A percentile compares a stretch with the other conserved stretches of the same genome.
phyloP scores from a whole-genome alignment of 2,888 invertebrate genomes.

The Esperia sulphurella region DNA sequence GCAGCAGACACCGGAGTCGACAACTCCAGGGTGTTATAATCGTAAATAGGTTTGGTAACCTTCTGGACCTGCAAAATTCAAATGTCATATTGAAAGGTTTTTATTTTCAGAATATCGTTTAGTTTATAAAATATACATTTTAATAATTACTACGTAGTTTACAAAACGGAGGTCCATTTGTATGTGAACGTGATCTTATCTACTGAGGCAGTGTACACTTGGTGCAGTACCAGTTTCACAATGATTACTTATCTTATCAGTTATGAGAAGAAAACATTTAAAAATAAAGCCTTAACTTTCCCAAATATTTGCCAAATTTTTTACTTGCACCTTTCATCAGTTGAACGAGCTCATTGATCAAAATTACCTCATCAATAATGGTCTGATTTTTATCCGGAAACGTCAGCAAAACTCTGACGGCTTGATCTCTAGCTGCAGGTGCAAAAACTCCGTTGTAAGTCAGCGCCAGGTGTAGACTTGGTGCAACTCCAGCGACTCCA shows the following conservation, averaged over 20 bases:
- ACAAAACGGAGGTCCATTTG: too few relatives aligned
- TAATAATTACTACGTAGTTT: too few relatives aligned
- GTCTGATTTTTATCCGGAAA: conserved; percentile 85
- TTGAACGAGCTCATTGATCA: neutral
- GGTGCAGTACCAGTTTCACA: too few relatives aligned
- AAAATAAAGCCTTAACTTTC: too few relatives aligned
- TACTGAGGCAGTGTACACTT: too few relatives aligned
- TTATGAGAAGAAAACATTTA: too few relatives aligned
- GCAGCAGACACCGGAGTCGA: conserved; percentile 87
- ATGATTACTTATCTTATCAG: too few relatives aligned
- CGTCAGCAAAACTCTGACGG: conserved; percentile 84
- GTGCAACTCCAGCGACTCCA: conserved; percentile 87
- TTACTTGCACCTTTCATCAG: too few relatives aligned
- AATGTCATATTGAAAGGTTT: too few relatives aligned
- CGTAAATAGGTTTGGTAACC: conserved; percentile 86
- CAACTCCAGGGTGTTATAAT: conserved; percentile 88
- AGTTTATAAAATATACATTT: too few relatives aligned
- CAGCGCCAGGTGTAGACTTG: conserved; percentile 88
- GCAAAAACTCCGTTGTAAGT: conserved; percentile 91
- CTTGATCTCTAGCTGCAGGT: conserved; percentile 81
- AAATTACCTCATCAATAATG: conserved; percentile 84
- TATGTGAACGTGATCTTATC: too few relatives aligned
- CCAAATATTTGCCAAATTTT: neutral
- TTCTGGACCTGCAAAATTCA: conserved; percentile 73
- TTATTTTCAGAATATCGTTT: too few relatives aligned